Percentiles rank a stretch among this genome's conserved stretches.
Conservation (phyloP, 2,113 vertebrate genomes). For the Thermophis baileyi region DNA sequence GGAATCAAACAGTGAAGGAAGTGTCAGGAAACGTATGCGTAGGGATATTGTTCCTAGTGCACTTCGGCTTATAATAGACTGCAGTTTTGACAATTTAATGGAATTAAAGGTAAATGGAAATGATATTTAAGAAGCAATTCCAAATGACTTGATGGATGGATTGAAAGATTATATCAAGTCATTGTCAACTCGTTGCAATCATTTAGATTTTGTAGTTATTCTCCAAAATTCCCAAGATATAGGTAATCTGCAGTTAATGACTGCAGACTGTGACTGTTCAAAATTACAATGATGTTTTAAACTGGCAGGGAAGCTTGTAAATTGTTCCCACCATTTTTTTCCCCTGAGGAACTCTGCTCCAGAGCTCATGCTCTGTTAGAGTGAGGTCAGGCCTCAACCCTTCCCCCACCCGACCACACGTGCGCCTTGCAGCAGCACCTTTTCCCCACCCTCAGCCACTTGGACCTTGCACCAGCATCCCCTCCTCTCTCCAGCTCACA, state of each 20-base stretch:
- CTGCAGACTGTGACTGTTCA: background rate
- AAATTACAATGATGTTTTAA: background rate
- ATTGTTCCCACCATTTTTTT: background rate
- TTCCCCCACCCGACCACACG: background rate
- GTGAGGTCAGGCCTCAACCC: background rate
- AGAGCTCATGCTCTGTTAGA: background rate
- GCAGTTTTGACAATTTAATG: constrained; percentile 93
- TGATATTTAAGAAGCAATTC: background rate
- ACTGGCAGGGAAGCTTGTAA: background rate
- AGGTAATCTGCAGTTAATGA: background rate
- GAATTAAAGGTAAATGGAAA: constrained; percentile 77
- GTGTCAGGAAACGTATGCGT: constrained; percentile 73
- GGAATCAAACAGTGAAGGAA: constrained; percentile 64
- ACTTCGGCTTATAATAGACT: constrained; percentile 87
- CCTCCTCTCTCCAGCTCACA: background rate
- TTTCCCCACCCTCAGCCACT: background rate
- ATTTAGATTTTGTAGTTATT: background rate
- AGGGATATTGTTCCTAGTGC: constrained; percentile 75
- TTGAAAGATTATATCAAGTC: background rate
- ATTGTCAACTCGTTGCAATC: background rate
- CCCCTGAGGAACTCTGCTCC: background rate
- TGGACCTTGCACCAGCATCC: background rate
- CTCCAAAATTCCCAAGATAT: background rate
- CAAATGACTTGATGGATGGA: background rate
- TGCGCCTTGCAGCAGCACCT: background rate